Evolutionary conservation across 1,140 invertebrate genomes (phyloP), one percentile per base, ranked within the genome.

Genomic region (Cherax quadricarinatus): DNA sequence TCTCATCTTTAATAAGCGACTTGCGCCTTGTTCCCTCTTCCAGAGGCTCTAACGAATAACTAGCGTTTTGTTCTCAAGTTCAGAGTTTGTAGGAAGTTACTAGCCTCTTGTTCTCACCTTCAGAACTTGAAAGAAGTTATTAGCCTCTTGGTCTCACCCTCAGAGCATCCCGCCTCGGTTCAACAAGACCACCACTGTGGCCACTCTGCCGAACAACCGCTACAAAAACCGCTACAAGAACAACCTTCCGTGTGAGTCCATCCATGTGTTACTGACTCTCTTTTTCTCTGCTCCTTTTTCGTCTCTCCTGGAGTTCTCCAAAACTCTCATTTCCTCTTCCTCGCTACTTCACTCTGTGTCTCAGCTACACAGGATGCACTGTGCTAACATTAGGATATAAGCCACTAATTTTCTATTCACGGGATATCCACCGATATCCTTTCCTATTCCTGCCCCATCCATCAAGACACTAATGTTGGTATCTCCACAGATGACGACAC

Each of bases 191-290:
- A 79, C 48, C 41, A 21, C 12, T 3, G n/a, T 30, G 48, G 14
- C 86, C 18, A 30, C 2, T 4, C 9, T 78, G 86, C 70, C 70
- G 9, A 21, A 4, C 73, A 88, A 88, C 73, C 12, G 18, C 49
- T 41, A 57, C 7, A 88, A 88, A 21, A 88, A 88, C 86, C 18
- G 86, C 18, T 88, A 88, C 86, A 88, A 24, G 86, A 88, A 88
- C 24, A 88, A 79, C 70, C 49, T 79, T 0, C 86, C 86, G 1
- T 88, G 86, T 88, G 51, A 88, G 86, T 88, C 12, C 51, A 9
- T 24, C 51, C 14, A 57, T 14, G 53, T 57, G 53, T 57, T 5
- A 57, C 14, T 57, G 14, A 49, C 79, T 81, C 79, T 48, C 78
- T 41, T 41, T 79, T 48, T 79, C 75, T 79, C 75, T 79, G 24